These are phyloP conservation scores for Karalla daura DNA, from an alignment of 2,797 vertebrate species.

Conservation along the genomic window DNA sequence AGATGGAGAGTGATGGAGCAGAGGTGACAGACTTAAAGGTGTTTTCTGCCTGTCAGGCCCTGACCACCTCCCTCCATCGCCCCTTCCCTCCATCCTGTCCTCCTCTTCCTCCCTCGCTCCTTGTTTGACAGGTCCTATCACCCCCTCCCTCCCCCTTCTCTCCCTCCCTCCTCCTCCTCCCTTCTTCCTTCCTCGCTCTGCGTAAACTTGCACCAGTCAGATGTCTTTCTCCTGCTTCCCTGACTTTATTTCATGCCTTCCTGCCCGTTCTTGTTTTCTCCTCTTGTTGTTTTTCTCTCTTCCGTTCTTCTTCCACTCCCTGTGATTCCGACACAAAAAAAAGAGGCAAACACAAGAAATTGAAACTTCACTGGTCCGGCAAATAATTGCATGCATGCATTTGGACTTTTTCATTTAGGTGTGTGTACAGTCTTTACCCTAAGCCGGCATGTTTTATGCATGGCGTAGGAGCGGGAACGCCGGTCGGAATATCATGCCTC, in stretches of 20 bases:
- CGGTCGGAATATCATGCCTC: slow-evolving; percentile 81
- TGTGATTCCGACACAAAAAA: slow-evolving; percentile 37
- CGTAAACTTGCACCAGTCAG: slow-evolving; percentile 70
- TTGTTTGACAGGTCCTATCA: slow-evolving; percentile 85
- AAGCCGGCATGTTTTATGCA: slow-evolving; percentile 83
- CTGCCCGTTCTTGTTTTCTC: slow-evolving; percentile 52
- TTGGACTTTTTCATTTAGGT: slow-evolving; percentile 75
- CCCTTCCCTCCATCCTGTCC: not conserved
- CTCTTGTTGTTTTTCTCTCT: slow-evolving; percentile 2
- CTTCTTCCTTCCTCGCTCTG: slow-evolving; percentile 63
- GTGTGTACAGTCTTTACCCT: slow-evolving; percentile 72
- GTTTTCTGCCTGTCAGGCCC: slow-evolving; percentile 86
- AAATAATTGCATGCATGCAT: slow-evolving; percentile 84
- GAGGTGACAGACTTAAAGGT: slow-evolving; percentile 91
- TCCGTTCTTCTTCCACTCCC: slow-evolving; percentile 41
- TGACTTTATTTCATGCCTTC: slow-evolving; percentile 68
- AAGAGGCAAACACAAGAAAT: slow-evolving; percentile 74
- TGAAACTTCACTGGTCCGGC: slow-evolving; percentile 83
- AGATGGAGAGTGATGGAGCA: slow-evolving; percentile 89
- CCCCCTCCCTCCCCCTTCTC: slow-evolving; percentile 56
- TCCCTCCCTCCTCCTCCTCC: slow-evolving; percentile 62
- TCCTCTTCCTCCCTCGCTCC: slow-evolving; percentile 7
- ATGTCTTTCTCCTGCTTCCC: slow-evolving; percentile 64
- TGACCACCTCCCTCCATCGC: slow-evolving; percentile 27
- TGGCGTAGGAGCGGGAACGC: slow-evolving; percentile 59